Base-by-base conservation (phyloP, 2,888 invertebrate species). In the Dyspetes luteomarginatus region DNA sequence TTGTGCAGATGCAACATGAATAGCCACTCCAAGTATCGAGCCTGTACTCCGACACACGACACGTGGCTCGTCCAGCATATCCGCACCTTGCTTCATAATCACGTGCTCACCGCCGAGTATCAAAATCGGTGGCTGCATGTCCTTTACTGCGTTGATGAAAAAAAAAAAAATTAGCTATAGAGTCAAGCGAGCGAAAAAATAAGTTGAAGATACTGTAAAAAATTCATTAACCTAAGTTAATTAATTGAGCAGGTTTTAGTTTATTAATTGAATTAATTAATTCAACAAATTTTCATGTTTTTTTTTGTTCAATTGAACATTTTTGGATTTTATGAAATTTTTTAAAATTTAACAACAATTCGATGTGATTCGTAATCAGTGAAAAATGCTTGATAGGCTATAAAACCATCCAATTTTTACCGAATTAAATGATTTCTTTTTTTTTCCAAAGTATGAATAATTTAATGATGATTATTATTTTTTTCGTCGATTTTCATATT, bases 1-100 rank as follows among this genome's bases (percentile, higher is more conserved):
- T 17, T 95, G 93, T 83, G 96, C 94, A 75, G 95, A 94, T 12
- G 93, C 94, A n/a, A 97, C 94, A 88, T 97, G 96, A 5, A 97
- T 93, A 0, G 96, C 96, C 45, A 97, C 94, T 73, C 97, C 98
- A 93, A 93, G 87, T 52, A 94, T 94, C 41, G 88, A 86, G 81
- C 94, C 89, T 30, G 93, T 92, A 2, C 95, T 95, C 78, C 93
- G 94, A 88, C 95, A 96, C 60, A 96, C 91, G 78, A 94, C 93
- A 4, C 94, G 93, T 0, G 95, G 95, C 85, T 95, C 95, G 2
- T 95, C 95, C 52, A 95, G 87, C 93, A 96, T 95, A 82, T 95
- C 94, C 0, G 95, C 94, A 1, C 94, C 94, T 84, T 96, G 95
- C 72, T 95, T 95, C 82, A 95, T 93, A 17, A 96, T 94, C 45